Conservation (phyloP, 1,140 invertebrate genomes). For the Tribolium madens region DNA sequence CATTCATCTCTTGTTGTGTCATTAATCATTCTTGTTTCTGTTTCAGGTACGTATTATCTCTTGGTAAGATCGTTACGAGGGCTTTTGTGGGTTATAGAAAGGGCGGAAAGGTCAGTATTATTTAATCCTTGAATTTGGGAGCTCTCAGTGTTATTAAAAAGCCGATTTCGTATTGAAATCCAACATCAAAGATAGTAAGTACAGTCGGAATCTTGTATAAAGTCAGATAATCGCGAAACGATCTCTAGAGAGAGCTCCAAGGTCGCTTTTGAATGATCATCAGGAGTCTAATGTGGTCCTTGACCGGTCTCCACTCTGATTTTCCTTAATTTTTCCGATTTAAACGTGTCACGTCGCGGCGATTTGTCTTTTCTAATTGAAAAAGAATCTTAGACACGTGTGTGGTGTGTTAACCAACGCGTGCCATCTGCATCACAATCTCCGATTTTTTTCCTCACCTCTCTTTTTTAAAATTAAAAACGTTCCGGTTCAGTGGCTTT, state of each 20-base stretch:
- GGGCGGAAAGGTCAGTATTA: constrained; percentile 11
- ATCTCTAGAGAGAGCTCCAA: constrained; percentile 13
- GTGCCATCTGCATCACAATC: neutral
- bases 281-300: constrained; percentile 13
- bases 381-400: constrained; percentile 7
- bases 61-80: neutral
- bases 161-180: constrained; percentile 31
- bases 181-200: constrained; percentile 8
- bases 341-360: constrained; percentile 15
- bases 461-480: no score
- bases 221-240: neutral
- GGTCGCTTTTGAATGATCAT: constrained; percentile 2
- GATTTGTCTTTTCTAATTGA: constrained; percentile 25
- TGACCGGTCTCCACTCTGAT: constrained; percentile 38
- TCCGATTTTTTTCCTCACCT: neutral
- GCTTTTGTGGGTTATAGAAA: neutral
- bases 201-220: no score
- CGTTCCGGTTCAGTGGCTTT: neutral
- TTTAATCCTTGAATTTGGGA: constrained; percentile 4
- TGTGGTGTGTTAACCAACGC: neutral
- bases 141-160: constrained; percentile 28
- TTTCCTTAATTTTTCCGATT: neutral
- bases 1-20: neutral
- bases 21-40: constrained; percentile 5
- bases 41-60: constrained; percentile 34